These are phyloP conservation scores for Montifringilla adamsi DNA, from an alignment of 2,113 vertebrate species.

Conservation along the genomic window DNA sequence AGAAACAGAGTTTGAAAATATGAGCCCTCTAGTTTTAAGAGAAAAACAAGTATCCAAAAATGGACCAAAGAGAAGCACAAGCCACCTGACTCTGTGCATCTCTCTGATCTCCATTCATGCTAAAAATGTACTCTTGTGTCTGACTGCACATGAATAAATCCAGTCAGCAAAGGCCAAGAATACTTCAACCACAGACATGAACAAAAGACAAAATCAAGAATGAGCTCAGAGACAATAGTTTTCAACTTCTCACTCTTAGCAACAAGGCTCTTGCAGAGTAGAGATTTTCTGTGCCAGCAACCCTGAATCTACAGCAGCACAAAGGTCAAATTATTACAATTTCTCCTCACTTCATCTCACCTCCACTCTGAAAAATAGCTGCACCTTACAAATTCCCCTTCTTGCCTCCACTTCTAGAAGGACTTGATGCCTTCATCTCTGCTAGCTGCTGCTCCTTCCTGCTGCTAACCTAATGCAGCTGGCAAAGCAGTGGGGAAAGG, in stretches of 20 bases:
- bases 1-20: background rate
- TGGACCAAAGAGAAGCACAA: background rate
- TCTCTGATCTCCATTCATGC: background rate
- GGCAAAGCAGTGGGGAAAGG: background rate
- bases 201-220: background rate
- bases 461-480: background rate
- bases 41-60: background rate
- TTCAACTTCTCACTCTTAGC: background rate
- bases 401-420: background rate
- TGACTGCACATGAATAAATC: background rate
- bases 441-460: background rate
- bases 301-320: background rate
- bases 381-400: background rate
- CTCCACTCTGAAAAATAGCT: background rate
- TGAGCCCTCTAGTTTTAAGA: background rate
- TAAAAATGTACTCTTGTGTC: rapidly evolving
- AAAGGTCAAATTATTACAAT: background rate
- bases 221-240: background rate
- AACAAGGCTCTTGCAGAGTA: background rate
- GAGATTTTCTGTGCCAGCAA: background rate
- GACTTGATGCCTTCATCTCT: background rate
- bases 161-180: background rate
- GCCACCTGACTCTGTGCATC: background rate
- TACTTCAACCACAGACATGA: background rate
- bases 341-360: background rate